These are phyloP conservation scores for Trichogramma evanescens DNA, from an alignment of 2,888 invertebrate genomes.

Conservation along the genomic window DNA sequence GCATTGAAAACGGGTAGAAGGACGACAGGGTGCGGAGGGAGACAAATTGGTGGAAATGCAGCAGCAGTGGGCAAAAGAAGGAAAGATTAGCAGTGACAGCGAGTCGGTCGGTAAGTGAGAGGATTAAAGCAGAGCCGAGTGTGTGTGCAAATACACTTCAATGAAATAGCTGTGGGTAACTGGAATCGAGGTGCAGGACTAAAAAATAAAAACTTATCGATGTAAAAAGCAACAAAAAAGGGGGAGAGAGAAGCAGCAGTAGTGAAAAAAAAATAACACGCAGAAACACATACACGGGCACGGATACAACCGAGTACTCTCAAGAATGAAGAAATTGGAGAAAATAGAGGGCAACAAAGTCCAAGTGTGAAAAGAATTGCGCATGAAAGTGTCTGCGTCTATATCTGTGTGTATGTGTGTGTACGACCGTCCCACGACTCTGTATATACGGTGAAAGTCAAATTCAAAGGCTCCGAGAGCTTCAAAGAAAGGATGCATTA, in stretches of 20 bases:
- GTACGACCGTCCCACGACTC: too few species aligned
- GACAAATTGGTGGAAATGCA: slow-evolving; percentile 17
- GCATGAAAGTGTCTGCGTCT: too few species aligned
- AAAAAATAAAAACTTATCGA: background rate
- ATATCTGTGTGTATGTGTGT: too few species aligned
- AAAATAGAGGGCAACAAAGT: background rate
- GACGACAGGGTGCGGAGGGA: background rate
- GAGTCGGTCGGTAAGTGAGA: background rate
- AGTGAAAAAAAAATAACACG: background rate
- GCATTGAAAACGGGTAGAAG: background rate
- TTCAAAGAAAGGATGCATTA: background rate
- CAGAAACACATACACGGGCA: too few species aligned
- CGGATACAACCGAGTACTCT: too few species aligned
- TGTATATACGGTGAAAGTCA: slow-evolving; percentile 3
- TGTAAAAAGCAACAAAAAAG: background rate
- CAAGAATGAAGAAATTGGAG: background rate
- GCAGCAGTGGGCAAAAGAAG: slow-evolving; percentile 3
- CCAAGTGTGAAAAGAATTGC: too few species aligned
- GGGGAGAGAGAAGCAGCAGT: background rate
- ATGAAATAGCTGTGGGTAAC: background rate
- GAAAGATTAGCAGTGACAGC: slow-evolving; percentile 9
- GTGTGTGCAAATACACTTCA: background rate
- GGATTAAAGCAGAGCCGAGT: background rate
- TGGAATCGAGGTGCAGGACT: background rate
- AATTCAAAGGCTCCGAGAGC: slow-evolving; percentile 8